Evolutionary conservation across 1,140 invertebrate species (phyloP).

Genomic region (Heliconius eleuchia): DNA sequence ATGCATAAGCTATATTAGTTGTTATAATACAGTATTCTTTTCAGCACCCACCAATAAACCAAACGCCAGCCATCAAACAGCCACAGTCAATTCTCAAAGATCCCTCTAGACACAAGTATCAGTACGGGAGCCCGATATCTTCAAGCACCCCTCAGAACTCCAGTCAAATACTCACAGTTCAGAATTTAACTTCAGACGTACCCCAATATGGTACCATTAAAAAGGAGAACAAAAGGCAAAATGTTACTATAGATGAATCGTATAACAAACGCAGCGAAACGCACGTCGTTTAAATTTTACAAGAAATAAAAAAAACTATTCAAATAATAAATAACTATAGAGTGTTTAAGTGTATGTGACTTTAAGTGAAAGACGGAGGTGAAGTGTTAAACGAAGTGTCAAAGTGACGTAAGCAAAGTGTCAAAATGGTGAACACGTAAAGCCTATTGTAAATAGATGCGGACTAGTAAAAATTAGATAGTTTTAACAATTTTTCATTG

Average conservation of each 20-base stretch:
- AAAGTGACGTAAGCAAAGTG: conserved; percentile 28
- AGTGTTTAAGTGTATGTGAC: conserved; percentile 33
- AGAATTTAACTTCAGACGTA: conserved; percentile 72
- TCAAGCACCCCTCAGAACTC: conserved; percentile 72
- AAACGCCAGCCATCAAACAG: conserved; percentile 75
- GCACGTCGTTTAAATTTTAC: conserved; percentile 63
- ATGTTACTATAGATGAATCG: conserved; percentile 74
- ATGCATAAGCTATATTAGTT: neutral
- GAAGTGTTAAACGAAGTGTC: conserved; percentile 20
- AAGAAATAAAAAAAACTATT: neutral
- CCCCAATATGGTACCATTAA: conserved; percentile 79
- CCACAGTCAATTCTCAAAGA: conserved; percentile 84
- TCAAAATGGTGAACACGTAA: neutral
- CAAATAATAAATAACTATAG: conserved; percentile 28
- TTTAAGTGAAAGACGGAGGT: conserved; percentile 23
- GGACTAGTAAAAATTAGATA: conserved; percentile 65
- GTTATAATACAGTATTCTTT: neutral
- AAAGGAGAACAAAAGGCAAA: conserved; percentile 78
- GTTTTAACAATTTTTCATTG: conserved; percentile 66
- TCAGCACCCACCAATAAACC: conserved; percentile 38
- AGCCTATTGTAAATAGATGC: conserved; percentile 40
- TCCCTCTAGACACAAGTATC: conserved; percentile 82
- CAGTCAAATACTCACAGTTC: conserved; percentile 78
- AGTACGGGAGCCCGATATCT: conserved; percentile 75
- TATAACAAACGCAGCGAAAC: conserved; percentile 73